A percentile compares a stretch with the other conserved stretches of the same genome.
Evolutionary conservation across 30 jellyfish, hydroid and myxozoan species (phyloP).

Genomic region (Chrysaora quinquecirrha): DNA sequence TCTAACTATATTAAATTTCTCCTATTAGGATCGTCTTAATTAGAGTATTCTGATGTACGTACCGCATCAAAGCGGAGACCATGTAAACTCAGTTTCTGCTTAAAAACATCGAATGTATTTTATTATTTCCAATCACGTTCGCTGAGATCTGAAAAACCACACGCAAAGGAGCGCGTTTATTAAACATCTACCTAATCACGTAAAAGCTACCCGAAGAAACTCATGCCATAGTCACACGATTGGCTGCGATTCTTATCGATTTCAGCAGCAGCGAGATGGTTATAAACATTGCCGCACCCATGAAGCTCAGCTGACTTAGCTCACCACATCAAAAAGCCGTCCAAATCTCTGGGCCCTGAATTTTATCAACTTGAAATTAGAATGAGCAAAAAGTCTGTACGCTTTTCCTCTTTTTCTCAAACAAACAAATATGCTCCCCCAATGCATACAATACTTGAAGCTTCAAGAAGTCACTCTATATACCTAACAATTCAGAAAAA

Average conservation of each 20-base stretch:
- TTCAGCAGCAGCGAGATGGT: not conserved
- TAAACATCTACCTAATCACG: constrained; percentile 40
- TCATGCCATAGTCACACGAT: no score
- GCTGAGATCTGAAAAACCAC: constrained; percentile 82
- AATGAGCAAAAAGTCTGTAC: no score
- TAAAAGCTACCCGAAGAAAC: constrained; percentile 39
- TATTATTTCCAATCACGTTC: constrained; percentile 56
- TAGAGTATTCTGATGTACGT: constrained; percentile 31
- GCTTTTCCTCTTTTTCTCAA: no score
- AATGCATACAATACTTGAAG: no score
- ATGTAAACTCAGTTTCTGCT: constrained; percentile 41
- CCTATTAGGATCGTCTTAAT: constrained; percentile 1
- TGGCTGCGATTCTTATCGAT: constrained; percentile 9
- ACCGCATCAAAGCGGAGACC: constrained; percentile 69
- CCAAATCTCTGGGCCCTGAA: no score
- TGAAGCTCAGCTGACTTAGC: not conserved
- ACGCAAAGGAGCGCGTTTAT: constrained; percentile 47
- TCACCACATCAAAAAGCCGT: not conserved
- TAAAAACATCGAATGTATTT: constrained; percentile 39
- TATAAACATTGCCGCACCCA: not conserved
- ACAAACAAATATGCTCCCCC: no score
- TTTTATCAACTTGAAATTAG: no score
- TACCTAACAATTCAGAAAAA: no score
- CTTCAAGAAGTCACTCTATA: no score
- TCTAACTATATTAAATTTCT: not conserved